Conservation (phyloP, 2,113 vertebrate genomes). For the Actenoides hombroni region DNA sequence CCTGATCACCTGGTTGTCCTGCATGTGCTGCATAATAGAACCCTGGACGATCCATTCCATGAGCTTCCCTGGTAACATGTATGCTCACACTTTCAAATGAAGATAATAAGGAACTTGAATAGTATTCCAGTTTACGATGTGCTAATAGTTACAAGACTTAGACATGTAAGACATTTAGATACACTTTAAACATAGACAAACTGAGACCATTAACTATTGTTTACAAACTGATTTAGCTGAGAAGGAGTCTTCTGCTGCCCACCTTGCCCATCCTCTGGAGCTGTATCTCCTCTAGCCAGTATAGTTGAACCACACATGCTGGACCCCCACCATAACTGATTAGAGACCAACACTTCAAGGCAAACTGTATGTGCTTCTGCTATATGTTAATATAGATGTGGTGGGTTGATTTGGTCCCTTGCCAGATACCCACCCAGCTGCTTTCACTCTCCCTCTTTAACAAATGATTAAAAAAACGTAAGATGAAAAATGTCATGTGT, state of each 20-base stretch:
- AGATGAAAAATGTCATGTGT: neutral
- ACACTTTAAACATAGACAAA: neutral
- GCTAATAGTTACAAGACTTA: neutral
- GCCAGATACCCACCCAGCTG: neutral
- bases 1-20: too few relatives aligned
- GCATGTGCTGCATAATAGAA: too few relatives aligned
- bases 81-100: neutral
- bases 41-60: too few relatives aligned
- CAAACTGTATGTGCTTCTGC: neutral
- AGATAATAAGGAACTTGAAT: neutral
- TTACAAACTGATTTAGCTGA: neutral
- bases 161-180: neutral
- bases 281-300: neutral
- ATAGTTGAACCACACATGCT: neutral
- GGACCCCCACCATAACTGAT: neutral
- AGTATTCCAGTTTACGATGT: neutral
- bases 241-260: neutral
- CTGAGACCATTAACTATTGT: neutral
- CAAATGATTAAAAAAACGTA: neutral
- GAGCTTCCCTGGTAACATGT: neutral
- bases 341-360: neutral
- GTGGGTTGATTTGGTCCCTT: neutral
- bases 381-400: neutral
- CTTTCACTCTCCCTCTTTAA: neutral
- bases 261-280: neutral